A percentile compares a stretch with the other conserved stretches of the same genome.
Conservation (phyloP, 1,140 invertebrate species). For the Neodiprion virginianus region DNA sequence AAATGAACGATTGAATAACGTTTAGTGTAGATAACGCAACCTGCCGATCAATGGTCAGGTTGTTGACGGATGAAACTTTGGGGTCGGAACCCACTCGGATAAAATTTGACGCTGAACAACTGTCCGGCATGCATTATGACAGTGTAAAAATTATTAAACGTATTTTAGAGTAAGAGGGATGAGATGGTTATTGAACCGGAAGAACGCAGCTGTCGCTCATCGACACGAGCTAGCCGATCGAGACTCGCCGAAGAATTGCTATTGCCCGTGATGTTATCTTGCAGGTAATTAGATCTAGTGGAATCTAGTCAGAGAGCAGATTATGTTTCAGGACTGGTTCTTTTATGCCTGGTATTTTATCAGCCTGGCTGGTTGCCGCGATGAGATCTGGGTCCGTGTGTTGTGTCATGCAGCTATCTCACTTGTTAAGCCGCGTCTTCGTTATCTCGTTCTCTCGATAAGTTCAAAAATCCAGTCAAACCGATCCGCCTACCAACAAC, state of each 20-base stretch:
- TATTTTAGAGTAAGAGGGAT: too few species aligned
- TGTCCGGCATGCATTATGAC: too few species aligned
- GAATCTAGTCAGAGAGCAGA: conserved; percentile 36
- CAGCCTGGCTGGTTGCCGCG: neutral
- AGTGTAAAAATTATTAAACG: too few species aligned
- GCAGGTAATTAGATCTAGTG: conserved; percentile 1
- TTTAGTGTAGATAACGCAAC: too few species aligned
- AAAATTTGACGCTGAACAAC: too few species aligned
- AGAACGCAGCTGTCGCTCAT: conserved; percentile 35
- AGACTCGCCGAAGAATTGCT: conserved; percentile 41
- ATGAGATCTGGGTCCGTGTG: neutral
- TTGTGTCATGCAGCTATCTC: neutral
- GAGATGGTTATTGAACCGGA: conserved; percentile 41
- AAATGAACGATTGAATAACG: conserved; percentile 22
- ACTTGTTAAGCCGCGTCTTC: neutral
- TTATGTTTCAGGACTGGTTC: conserved; percentile 49
- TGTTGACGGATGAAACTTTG: too few species aligned
- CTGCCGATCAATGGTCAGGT: too few species aligned
- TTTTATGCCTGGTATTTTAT: conserved; percentile 21
- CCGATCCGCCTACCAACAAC: too few species aligned
- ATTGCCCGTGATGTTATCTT: conserved; percentile 44
- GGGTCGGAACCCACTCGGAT: too few species aligned
- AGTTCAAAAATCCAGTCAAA: too few species aligned
- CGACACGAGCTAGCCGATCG: conserved; percentile 38
- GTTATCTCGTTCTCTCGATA: too few species aligned